phyloP scores from a whole-genome alignment of 2,888 invertebrate genomes.

The Eilema griseolum region DNA sequence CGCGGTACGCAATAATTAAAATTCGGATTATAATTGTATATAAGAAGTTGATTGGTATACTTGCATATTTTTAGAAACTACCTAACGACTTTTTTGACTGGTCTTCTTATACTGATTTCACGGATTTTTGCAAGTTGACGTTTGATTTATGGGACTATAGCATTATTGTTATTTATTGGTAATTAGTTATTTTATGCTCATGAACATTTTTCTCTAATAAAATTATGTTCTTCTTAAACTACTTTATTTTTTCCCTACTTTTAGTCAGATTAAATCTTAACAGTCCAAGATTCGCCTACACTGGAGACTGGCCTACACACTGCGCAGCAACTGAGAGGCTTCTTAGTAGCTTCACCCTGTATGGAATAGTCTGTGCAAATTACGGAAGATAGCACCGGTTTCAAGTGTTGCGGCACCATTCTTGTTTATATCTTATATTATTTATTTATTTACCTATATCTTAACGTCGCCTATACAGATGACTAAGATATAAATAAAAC shows the following conservation, averaged over 20 bases:
- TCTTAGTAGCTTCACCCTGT: no score
- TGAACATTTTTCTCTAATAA: constrained; percentile 79
- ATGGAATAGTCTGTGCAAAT: no score
- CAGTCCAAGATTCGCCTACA: no score
- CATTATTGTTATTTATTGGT: constrained; percentile 82
- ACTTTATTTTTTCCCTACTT: not conserved
- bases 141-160: constrained; percentile 62
- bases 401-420: no score
- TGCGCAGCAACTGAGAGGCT: no score
- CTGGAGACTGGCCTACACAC: no score
- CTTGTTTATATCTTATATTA: no score
- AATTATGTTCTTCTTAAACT: constrained; percentile 75
- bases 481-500: no score
- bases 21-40: constrained; percentile 39
- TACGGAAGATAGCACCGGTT: no score
- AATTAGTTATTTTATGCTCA: constrained; percentile 78
- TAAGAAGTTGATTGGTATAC: constrained; percentile 43
- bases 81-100: constrained; percentile 48
- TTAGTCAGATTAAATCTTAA: not conserved
- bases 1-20: constrained; percentile 51
- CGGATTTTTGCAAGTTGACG: constrained; percentile 46
- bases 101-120: constrained; percentile 45
- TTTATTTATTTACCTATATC: no score
- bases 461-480: no score
- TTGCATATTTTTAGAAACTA: constrained; percentile 44